Evolutionary conservation across 2,888 invertebrate genomes (phyloP).

Genomic region (Cheilosia scutellata): DNA sequence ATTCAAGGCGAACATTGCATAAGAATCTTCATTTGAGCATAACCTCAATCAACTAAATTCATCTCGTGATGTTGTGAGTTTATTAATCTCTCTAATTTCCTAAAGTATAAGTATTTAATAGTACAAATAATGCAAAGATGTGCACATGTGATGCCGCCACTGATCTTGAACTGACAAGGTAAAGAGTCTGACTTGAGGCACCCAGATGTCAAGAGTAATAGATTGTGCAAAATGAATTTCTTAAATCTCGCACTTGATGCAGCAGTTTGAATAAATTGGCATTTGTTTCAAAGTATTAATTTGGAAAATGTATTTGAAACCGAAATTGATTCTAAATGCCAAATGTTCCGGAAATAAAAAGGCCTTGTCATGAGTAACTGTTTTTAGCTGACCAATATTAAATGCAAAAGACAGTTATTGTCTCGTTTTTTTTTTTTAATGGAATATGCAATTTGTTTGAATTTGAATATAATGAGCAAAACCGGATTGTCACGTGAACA

Average conservation of each 20-base stretch:
- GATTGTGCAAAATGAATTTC: neutral
- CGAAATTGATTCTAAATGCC: neutral
- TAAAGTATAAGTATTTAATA: neutral
- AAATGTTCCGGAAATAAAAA: neutral
- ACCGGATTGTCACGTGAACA: neutral
- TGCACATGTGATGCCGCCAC: neutral
- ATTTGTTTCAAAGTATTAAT: neutral
- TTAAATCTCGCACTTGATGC: neutral
- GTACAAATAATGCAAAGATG: neutral
- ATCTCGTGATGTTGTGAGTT: neutral
- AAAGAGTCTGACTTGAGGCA: neutral
- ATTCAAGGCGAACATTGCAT: constrained; percentile 1
- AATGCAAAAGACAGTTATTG: neutral
- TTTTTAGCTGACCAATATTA: neutral
- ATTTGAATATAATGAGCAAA: neutral
- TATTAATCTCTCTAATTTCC: neutral
- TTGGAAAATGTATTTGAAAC: neutral
- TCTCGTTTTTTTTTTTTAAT: neutral
- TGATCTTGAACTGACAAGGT: constrained; percentile 5
- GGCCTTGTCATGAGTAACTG: neutral
- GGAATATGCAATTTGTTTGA: neutral
- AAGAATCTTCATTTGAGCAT: neutral
- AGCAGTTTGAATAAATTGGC: neutral
- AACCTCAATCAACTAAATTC: neutral
- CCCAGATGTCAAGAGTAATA: neutral